phyloP scores from a whole-genome alignment of 2,113 vertebrate species.

The Serinus canaria region DNA sequence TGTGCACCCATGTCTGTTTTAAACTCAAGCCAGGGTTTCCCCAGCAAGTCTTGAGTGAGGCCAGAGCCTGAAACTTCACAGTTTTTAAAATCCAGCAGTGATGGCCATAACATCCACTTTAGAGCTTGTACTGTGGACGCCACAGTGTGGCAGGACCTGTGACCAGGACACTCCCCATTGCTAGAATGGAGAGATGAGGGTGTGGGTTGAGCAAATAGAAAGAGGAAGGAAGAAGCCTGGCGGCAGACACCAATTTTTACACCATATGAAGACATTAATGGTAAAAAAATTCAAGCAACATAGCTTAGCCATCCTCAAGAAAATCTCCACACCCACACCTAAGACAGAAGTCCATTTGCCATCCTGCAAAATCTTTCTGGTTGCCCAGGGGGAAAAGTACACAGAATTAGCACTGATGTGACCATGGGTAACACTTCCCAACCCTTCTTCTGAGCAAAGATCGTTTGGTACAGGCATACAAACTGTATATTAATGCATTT shows the following conservation, averaged over 20 bases:
- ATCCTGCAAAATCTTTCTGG: background rate
- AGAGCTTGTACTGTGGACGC: background rate
- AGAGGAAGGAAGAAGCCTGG: background rate
- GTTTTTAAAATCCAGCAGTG: background rate
- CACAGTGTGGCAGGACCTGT: background rate
- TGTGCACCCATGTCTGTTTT: rapidly evolving
- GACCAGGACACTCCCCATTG: rapidly evolving
- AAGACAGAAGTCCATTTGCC: background rate
- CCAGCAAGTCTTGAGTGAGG: background rate
- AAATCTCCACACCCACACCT: background rate
- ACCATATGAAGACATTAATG: background rate
- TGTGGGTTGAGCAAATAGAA: background rate
- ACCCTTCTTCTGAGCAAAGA: background rate
- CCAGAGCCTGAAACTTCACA: background rate
- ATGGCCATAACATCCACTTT: background rate
- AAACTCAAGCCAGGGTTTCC: background rate
- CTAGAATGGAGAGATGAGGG: background rate
- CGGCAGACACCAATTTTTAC: background rate
- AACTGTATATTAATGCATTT: background rate
- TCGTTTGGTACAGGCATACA: background rate
- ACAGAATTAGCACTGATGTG: background rate
- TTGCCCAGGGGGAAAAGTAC: background rate
- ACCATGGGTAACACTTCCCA: background rate
- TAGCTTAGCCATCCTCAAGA: background rate
- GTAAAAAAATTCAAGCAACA: background rate